These are phyloP conservation scores for Neosalanx taihuensis DNA, from an alignment of 2,797 vertebrate genomes.

Conservation along the genomic window DNA sequence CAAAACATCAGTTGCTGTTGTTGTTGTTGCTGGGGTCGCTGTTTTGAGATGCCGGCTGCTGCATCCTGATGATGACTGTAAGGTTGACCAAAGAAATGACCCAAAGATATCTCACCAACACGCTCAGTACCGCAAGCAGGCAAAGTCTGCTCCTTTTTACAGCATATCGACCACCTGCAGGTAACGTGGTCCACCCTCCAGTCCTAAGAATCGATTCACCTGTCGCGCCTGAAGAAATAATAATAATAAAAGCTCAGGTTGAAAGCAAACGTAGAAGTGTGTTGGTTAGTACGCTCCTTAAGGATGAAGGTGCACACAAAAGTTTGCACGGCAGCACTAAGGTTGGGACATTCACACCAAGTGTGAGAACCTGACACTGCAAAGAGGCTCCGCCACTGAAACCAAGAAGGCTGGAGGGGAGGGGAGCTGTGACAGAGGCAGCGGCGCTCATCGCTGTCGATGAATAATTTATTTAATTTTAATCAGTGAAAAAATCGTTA, in stretches of 20 bases:
- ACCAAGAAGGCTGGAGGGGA: neutral
- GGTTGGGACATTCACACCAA: neutral
- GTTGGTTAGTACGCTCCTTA: neutral
- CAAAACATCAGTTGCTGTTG: conserved; percentile 38
- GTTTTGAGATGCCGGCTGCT: conserved; percentile 56
- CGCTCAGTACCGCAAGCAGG: neutral
- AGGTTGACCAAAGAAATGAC: neutral
- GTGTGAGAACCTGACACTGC: conserved; percentile 1
- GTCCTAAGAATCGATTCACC: conserved; percentile 11
- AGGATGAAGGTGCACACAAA: neutral
- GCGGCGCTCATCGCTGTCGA: neutral
- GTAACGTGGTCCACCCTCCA: conserved; percentile 6
- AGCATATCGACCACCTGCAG: conserved; percentile 4
- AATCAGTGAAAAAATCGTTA: conserved; percentile 1
- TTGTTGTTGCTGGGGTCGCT: conserved; percentile 29
- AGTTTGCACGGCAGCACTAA: neutral
- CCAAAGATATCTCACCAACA: neutral
- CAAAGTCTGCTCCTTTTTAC: neutral
- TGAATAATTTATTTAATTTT: neutral
- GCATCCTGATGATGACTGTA: conserved; percentile 51
- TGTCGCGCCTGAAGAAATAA: neutral
- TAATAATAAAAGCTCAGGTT: neutral
- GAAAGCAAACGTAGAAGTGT: neutral
- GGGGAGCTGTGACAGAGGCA: neutral
- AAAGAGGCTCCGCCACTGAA: neutral